phyloP scores from a whole-genome alignment of 2,888 invertebrate genomes.

The Tipula vernalis region DNA sequence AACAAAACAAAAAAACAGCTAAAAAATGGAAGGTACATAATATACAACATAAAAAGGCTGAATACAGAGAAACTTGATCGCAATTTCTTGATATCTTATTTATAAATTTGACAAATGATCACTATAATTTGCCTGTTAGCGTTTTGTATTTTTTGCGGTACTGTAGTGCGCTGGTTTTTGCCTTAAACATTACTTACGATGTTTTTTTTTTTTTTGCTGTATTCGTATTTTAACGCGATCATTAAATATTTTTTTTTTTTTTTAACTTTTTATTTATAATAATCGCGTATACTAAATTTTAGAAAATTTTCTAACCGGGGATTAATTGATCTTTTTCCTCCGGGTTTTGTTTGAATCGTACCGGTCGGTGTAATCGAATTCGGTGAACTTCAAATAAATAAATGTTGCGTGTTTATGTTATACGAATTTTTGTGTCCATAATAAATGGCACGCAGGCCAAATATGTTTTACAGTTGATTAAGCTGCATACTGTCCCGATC shows the following conservation, averaged over 20 bases:
- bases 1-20: background rate
- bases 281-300: background rate
- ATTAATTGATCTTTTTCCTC: background rate
- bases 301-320: background rate
- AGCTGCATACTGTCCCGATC: background rate
- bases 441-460: background rate
- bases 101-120: constrained; percentile 10
- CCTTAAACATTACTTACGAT: background rate
- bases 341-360: background rate
- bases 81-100: constrained; percentile 8
- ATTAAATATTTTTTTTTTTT: background rate
- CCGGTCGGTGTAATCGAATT: background rate
- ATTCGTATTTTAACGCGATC: background rate
- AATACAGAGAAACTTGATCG: background rate
- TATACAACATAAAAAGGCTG: background rate
- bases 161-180: background rate
- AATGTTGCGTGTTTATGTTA: background rate
- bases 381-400: background rate
- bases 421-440: background rate
- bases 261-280: background rate
- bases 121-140: constrained; percentile 10
- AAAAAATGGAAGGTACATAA: background rate
- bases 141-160: background rate
- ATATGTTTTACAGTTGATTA: background rate
- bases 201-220: background rate